Evolutionary conservation across 2,888 invertebrate genomes (phyloP).

Genomic region (Taenaris catops): DNA sequence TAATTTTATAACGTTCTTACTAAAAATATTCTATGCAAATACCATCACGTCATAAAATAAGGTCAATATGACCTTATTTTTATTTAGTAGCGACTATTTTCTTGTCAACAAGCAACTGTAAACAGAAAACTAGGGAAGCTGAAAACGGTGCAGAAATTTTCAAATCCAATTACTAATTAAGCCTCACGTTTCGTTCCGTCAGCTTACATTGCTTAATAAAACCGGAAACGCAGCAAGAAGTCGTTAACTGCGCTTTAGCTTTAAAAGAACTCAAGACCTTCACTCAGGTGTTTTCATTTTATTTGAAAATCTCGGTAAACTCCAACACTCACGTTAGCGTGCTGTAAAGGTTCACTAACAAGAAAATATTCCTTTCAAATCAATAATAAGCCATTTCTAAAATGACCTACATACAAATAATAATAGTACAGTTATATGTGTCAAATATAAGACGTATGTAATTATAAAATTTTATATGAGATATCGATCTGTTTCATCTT

Average conservation of each 20-base stretch:
- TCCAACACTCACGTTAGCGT: slow-evolving; percentile 31
- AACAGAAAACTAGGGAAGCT: slow-evolving; percentile 29
- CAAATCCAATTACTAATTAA: slow-evolving; percentile 63
- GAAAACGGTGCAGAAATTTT: slow-evolving; percentile 43
- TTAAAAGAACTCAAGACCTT: slow-evolving; percentile 56
- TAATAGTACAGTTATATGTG: not conserved
- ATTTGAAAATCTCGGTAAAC: slow-evolving; percentile 42
- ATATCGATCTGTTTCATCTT: slow-evolving; percentile 54
- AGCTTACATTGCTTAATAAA: slow-evolving; percentile 62
- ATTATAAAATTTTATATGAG: slow-evolving; percentile 13
- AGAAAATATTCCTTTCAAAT: slow-evolving; percentile 33
- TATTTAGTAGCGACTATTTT: slow-evolving; percentile 15
- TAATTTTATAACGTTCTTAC: no score
- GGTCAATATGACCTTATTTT: slow-evolving; percentile 15
- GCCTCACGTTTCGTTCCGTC: slow-evolving; percentile 49
- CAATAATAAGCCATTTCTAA: slow-evolving; percentile 29
- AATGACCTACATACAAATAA: slow-evolving; percentile 15
- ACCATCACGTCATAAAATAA: slow-evolving; percentile 7
- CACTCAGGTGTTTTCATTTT: slow-evolving; percentile 54
- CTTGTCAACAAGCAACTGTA: slow-evolving; percentile 19
- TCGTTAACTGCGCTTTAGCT: slow-evolving; percentile 56
- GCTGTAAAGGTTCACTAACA: slow-evolving; percentile 36
- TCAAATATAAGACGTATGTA: slow-evolving; percentile 1
- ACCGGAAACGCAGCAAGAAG: slow-evolving; percentile 48
- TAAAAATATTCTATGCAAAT: slow-evolving; percentile 3